Percentiles rank a stretch among this genome's conserved stretches.
phyloP scores from a whole-genome alignment of 2,113 vertebrate genomes.

The Xiphophorus hellerii region DNA sequence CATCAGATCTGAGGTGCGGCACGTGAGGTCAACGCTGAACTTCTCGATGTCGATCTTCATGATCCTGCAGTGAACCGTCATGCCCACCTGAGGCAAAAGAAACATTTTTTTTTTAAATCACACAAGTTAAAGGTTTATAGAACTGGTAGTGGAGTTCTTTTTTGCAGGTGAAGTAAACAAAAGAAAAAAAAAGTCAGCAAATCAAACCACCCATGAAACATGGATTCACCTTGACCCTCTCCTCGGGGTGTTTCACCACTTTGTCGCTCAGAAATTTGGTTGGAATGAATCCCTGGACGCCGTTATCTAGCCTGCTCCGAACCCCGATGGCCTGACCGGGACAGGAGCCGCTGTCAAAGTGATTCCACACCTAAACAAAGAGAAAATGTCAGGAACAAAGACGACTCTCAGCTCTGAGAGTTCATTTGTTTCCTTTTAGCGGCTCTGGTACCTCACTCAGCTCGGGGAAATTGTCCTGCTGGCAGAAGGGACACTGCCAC shows the following conservation, averaged over 20 bases:
- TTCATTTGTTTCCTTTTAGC: not conserved
- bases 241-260: conserved; percentile 96
- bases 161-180: not conserved
- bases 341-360: conserved; percentile 98
- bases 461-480: conserved; percentile 98
- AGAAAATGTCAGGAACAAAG: conserved; percentile 1
- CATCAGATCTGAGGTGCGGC: conserved; percentile 94
- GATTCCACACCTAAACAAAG: conserved; percentile 93
- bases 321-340: conserved; percentile 98
- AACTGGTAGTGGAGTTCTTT: not conserved
- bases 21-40: conserved; percentile 97
- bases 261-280: conserved; percentile 99
- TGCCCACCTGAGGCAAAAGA: conserved; percentile 86
- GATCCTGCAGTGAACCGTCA: conserved; percentile 98
- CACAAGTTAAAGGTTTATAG: not conserved
- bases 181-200: not conserved
- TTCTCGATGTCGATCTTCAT: conserved; percentile 99
- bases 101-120: conserved; percentile 1
- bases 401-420: not conserved
- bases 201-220: not conserved
- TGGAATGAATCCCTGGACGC: conserved; percentile 96
- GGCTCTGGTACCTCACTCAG: conserved; percentile 89
- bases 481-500: conserved; percentile 99
- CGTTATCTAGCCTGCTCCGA: conserved; percentile 93
- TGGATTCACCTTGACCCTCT: conserved; percentile 91